phyloP scores from a whole-genome alignment of 2,888 invertebrate species.

The Zhuqinia jingwanae region DNA sequence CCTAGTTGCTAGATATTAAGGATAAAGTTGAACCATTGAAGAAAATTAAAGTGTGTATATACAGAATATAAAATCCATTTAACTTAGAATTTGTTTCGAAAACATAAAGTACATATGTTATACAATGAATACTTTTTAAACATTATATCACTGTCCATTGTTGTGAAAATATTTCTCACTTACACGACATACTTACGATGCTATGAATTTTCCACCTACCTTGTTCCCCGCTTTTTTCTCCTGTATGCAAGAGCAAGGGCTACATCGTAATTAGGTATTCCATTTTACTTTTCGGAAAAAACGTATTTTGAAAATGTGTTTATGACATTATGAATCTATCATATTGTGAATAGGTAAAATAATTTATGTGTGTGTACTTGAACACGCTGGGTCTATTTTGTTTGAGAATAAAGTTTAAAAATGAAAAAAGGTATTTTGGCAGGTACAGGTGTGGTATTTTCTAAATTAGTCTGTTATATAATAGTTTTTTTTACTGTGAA shows the following conservation, averaged over 20 bases:
- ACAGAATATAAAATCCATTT: too few relatives aligned
- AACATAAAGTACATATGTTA: neutral
- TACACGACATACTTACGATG: neutral
- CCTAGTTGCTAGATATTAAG: too few relatives aligned
- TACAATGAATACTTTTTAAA: too few relatives aligned
- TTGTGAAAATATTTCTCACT: neutral
- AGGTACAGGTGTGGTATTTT: constrained; percentile 61
- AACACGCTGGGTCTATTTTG: constrained; percentile 60
- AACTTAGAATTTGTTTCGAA: neutral
- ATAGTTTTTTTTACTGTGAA: neutral
- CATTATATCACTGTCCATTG: neutral
- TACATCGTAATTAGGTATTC: constrained; percentile 24
- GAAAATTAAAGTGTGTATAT: too few relatives aligned
- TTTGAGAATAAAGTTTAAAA: constrained; percentile 43
- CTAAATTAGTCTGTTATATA: constrained; percentile 35
- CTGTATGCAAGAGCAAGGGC: neutral
- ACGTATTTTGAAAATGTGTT: constrained; percentile 38
- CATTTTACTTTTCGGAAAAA: constrained; percentile 39
- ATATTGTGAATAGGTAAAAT: constrained; percentile 41
- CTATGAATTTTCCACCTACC: neutral
- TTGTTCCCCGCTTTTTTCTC: neutral
- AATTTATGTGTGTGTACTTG: constrained; percentile 64
- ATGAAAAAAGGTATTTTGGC: constrained; percentile 56
- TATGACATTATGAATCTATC: constrained; percentile 55
- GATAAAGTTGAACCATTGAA: too few relatives aligned